Base-by-base conservation (phyloP, 2,888 invertebrate species). In the Zonitis immaculata region DNA sequence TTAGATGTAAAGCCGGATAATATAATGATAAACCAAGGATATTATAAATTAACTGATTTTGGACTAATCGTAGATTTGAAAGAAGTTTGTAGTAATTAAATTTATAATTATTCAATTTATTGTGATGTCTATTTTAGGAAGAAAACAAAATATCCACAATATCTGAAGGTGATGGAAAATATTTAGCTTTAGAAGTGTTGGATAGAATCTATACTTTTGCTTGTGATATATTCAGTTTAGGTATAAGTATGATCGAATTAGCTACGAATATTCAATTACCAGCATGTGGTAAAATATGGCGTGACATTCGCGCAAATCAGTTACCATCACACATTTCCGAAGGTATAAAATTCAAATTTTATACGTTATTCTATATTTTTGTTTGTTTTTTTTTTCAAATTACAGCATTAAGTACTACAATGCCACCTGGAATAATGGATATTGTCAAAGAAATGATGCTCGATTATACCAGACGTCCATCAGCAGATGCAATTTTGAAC, bases 1-100 rank as follows among this genome's bases (percentile, higher is more conserved):
- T 78, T 89, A 73, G 89, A 89, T 74, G 85, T 90, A 30, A 89
- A 90, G 72, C 83, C 88, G 42, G 88, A 86, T 47, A 89, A 90
- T 72, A 86, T 90, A 46, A 81, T 89, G 65, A 79, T 89, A 51
- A 77, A 79, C 54, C 80, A 84, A 65, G 81, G 81, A 12, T 71
- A 70, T n/a, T 89, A 84, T 70, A 89, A 90, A 71, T 75, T 90
- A 3, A 84, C 84, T 32, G 89, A 90, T 74, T 89, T 90, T 73
- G 89, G 89, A 9, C 76, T 89, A 11, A 81, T 88, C 11, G 77
- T 85, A 20, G 85, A 88, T 70, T 67, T 86, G 26, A 79, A 80
- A 50, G 77, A 78, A 70, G 77, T 77, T 64, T 66, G 62, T 62
- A 35, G 3, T 28, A 44, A 9, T 50, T 12, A 6, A 6, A 52